Base-by-base conservation (phyloP, 2,113 vertebrate species). In the Psephotus haematonotus region DNA sequence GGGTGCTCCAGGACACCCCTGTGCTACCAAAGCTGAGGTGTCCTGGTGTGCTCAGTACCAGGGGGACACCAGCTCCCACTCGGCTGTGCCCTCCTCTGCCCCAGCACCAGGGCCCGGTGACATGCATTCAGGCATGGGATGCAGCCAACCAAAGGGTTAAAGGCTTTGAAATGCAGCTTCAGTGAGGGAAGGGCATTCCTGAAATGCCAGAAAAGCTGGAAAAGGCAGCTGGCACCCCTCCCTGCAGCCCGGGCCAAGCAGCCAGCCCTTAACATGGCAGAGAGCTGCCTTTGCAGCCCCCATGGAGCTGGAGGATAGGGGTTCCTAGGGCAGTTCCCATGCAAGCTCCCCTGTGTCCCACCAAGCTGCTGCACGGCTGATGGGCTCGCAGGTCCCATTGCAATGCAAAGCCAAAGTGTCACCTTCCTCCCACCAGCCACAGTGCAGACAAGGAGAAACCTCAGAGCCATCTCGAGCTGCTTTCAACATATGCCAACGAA, bases 171-270 rank as follows among this genome's bases (percentile, higher is more conserved):
- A 95, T 82, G 65, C 13, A 95, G 93, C 77, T 91, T 85, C 53
- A 85, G 62, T 33, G 44, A 95, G 69, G 9, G 24, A 79, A 16
- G 37, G 27, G 74, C 95, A 95, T 95, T 94, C 89, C 81, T 95
- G 89, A 91, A 84, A 96, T 93, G 89, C 89, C 93, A 95, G 77
- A 88, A 93, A 71, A 91, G 82, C 82, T 90, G 57, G 70, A 71
- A 91, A 84, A 91, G 74, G 91, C 95, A 96, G 86, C 81, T 92
- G 94, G 89, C 86, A 95, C 31, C 81, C 72, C 81, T 85, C 84
- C 87, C 81, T 47, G 33, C 69, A 82, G 86, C 72, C 68, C 4
- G 2, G 44, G 53, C 79, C 13, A 46, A 62, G 50, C 83, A 92
- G 63, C 8, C 12, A 43, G 74, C 67, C 62, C 92, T 90, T 79